phyloP scores from a whole-genome alignment of 2,797 vertebrate species.

The Thunnus albacares region DNA sequence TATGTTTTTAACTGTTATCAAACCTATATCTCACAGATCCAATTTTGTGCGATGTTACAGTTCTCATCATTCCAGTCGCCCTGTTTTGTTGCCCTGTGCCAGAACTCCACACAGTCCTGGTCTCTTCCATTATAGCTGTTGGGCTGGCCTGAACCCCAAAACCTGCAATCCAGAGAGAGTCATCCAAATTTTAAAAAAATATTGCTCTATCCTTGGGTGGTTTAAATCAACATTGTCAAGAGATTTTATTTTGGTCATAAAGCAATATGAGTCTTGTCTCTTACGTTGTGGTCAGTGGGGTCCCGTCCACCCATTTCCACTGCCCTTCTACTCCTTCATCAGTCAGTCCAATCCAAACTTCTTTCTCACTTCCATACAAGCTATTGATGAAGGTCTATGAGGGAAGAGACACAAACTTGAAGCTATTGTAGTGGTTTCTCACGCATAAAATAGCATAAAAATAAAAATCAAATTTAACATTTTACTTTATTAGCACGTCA shows the following conservation, averaged over 20 bases:
- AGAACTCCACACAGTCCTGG: conserved; percentile 80
- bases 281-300: conserved; percentile 51
- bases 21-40: conserved; percentile 71
- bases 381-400: conserved; percentile 66
- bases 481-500: neutral
- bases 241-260: neutral
- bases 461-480: neutral
- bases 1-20: neutral
- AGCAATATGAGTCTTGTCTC: conserved; percentile 5
- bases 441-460: neutral
- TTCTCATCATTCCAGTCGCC: conserved; percentile 78
- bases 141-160: conserved; percentile 72
- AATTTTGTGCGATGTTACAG: conserved; percentile 57
- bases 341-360: conserved; percentile 77
- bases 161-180: conserved; percentile 49
- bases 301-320: conserved; percentile 78
- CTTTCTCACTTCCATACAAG: conserved; percentile 53
- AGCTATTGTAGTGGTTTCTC: neutral
- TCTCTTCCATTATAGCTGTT: conserved; percentile 67
- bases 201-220: neutral
- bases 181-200: neutral
- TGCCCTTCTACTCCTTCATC: conserved; percentile 65
- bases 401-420: neutral
- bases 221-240: neutral
- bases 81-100: neutral